These are phyloP conservation scores for Rhopilema esculentum DNA, from an alignment of 30 jellyfish, hydroid and myxozoan genomes.

Conservation along the genomic window DNA sequence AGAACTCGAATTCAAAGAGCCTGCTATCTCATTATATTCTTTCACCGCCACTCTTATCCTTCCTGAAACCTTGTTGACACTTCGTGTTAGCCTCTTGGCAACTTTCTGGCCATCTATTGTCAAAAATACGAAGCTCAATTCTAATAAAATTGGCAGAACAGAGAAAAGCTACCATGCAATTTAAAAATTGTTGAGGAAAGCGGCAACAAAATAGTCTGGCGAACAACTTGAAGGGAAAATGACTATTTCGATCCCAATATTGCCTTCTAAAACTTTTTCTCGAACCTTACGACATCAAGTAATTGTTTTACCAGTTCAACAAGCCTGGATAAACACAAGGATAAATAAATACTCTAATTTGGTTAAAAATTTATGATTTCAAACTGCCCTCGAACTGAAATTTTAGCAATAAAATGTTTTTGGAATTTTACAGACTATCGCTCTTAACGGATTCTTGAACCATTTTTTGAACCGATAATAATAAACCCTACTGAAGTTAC, in stretches of 20 bases:
- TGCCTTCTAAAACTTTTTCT: neutral
- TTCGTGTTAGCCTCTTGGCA: slow-evolving; percentile 10
- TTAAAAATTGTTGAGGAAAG: neutral
- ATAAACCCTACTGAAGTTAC: too few species aligned
- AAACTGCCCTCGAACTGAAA: neutral
- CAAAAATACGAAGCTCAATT: neutral
- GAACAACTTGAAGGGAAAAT: neutral
- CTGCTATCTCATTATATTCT: neutral
- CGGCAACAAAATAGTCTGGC: neutral
- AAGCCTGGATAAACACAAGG: neutral
- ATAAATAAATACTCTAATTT: neutral
- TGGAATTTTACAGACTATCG: neutral
- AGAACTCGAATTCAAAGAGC: neutral
- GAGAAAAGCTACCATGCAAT: neutral
- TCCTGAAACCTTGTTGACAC: neutral
- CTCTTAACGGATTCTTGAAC: neutral
- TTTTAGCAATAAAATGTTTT: neutral
- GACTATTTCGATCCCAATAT: neutral
- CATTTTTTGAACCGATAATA: neutral
- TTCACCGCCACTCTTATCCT: slow-evolving; percentile 6
- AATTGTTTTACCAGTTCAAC: neutral
- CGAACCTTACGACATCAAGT: neutral
- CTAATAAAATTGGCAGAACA: neutral
- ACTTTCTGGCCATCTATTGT: slow-evolving; percentile 17
- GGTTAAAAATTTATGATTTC: neutral